Evolutionary conservation across 2,113 vertebrate genomes (phyloP), one percentile per base, ranked within the genome.

Genomic region (Neolamprologus hecqui): DNA sequence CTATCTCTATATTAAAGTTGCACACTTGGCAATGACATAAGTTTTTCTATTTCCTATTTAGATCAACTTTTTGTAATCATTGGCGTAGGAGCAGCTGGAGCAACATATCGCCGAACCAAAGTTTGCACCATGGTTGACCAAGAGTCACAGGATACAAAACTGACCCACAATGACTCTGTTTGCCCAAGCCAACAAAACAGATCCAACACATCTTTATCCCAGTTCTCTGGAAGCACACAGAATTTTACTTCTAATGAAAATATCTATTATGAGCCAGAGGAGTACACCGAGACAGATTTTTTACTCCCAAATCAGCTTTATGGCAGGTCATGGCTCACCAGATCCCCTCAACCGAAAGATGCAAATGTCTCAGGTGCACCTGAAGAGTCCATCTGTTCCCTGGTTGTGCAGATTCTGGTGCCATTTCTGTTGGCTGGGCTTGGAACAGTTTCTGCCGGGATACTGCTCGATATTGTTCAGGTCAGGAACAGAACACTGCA

Each of bases 381-480:
- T 2, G 49, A 53, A 3, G 96, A 97, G 91, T 89, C 96, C 1
- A 12, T 90, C 9, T 90, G 95, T 83, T 94, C 96, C 89, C 96
- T 97, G 88, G 84, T 95, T 9, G 89, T 96, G 86, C 98, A 99
- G 94, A 95, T 98, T 17, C 86, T 97, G 31, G 75, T 97, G 92
- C 98, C 98, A 0, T 96, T 97, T 85, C 94, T 98, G 33, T 92
- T 99, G 83, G 96, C 97, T 0, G 97, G 98, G 13, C 70, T 98
- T 55, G 97, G 97, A 45, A 97, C 97, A 82, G 95, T 98, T 82
- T 92, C 92, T 19, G 97, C 97, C 5, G 97, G 98, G 37, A 94
- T 98, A 91, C 89, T 98, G 91, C 97, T 98, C 81, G 96, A 98
- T 86, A 40, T 93, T 17, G 91, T 99, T 88, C 97, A 98, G 95